A percentile compares a stretch with the other conserved stretches of the same genome.
Evolutionary conservation across 1,140 invertebrate genomes (phyloP).

Genomic region (Caerostris darwini): DNA sequence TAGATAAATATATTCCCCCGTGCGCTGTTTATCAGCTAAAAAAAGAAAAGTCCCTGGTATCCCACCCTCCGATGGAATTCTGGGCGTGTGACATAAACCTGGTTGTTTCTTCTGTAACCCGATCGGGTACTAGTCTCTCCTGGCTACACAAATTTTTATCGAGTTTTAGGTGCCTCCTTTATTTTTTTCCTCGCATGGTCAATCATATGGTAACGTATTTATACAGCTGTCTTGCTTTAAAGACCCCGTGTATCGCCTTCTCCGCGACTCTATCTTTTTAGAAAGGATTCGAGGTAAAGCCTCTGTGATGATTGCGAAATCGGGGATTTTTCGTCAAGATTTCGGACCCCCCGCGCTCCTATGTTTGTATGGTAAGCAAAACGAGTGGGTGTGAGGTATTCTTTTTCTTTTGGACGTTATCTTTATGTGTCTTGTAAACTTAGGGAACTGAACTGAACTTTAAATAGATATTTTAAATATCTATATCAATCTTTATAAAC

Average conservation of each 20-base stretch:
- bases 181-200: background rate
- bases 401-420: too few species aligned
- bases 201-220: conserved; percentile 39
- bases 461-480: too few species aligned
- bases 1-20: conserved; percentile 10
- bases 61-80: background rate
- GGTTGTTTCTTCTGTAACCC: conserved; percentile 45
- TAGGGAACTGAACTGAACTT: too few species aligned
- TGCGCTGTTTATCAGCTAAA: background rate
- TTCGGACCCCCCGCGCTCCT: background rate
- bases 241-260: background rate
- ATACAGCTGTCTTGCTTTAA: conserved; percentile 63
- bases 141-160: conserved; percentile 57
- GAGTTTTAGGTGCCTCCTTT: background rate
- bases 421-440: too few species aligned
- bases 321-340: conserved; percentile 2
- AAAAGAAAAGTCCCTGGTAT: background rate
- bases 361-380: too few species aligned
- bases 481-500: too few species aligned
- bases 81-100: conserved; percentile 46
- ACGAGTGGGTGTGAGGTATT: too few species aligned
- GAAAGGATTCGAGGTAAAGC: conserved; percentile 38
- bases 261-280: conserved; percentile 51
- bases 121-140: background rate
- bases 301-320: conserved; percentile 56